Percentiles rank a stretch among this genome's conserved stretches.
Evolutionary conservation across 2,113 vertebrate species (phyloP).

Genomic region (Pollimyrus isidori): DNA sequence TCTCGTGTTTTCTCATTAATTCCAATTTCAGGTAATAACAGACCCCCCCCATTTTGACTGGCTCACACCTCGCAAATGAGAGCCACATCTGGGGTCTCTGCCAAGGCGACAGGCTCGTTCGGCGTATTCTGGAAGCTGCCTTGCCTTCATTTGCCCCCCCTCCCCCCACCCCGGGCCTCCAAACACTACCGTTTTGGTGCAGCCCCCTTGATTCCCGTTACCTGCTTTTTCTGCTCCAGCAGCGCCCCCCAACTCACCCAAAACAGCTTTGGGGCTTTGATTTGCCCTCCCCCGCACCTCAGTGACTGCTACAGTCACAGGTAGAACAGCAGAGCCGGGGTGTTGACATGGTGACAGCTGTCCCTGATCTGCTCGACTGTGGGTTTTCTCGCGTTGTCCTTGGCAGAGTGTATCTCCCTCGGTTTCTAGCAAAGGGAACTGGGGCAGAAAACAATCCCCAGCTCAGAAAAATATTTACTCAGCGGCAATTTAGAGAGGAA

Average conservation of each 20-base stretch:
- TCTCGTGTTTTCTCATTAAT: not conserved
- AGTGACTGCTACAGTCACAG: not conserved
- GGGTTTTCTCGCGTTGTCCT: slow-evolving; percentile 33
- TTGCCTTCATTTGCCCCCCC: not conserved
- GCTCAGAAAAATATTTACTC: slow-evolving; percentile 66
- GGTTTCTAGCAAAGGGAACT: slow-evolving; percentile 51
- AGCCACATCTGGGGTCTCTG: slow-evolving; percentile 36
- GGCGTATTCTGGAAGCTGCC: slow-evolving; percentile 32
- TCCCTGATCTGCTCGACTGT: not conserved
- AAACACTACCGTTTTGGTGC: not conserved
- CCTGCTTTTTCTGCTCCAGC: not conserved
- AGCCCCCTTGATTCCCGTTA: not conserved
- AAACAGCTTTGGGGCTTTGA: slow-evolving; percentile 18
- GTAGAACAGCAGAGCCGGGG: slow-evolving; percentile 16
- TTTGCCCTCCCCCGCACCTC: no score
- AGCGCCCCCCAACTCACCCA: not conserved
- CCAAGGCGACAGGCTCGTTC: slow-evolving; percentile 38
- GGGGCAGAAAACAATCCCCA: slow-evolving; percentile 34
- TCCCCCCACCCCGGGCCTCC: not conserved
- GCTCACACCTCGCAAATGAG: slow-evolving; percentile 44
- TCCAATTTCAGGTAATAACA: slow-evolving; percentile 25
- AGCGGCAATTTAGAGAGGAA: slow-evolving; percentile 58
- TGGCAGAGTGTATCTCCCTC: slow-evolving; percentile 24
- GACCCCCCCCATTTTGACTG: slow-evolving; percentile 1
- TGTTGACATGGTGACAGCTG: not conserved